phyloP scores from a whole-genome alignment of 1,140 invertebrate species.

The Wiebesia pumilae region DNA sequence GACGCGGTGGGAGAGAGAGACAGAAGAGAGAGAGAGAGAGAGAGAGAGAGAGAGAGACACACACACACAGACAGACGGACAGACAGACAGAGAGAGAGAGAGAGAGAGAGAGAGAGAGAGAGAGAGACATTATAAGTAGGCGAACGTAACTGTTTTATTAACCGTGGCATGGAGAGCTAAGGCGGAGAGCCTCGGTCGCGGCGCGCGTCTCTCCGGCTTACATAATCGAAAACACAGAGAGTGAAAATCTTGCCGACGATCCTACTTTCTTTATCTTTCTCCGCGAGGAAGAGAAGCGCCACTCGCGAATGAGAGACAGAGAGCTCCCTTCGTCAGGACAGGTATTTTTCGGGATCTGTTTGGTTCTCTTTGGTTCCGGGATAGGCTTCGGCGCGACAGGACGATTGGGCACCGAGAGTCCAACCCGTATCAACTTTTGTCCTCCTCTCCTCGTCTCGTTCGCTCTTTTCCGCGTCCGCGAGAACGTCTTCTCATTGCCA shows the following conservation, averaged over 20 bases:
- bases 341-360: neutral
- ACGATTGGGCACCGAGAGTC: no score
- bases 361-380: neutral
- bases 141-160: constrained; percentile 71
- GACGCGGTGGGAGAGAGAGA: neutral
- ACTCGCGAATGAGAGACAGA: neutral
- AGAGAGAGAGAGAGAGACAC: neutral
- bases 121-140: constrained; percentile 61
- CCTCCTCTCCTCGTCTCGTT: no score
- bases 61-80: no score
- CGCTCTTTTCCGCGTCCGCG: no score
- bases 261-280: constrained; percentile 60
- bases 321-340: neutral
- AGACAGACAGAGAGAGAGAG: neutral
- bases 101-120: constrained; percentile 10
- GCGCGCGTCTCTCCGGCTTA: constrained; percentile 57
- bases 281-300: neutral
- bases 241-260: constrained; percentile 69
- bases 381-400: no score
- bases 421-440: neutral
- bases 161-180: constrained; percentile 62
- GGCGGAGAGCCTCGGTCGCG: constrained; percentile 21
- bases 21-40: neutral
- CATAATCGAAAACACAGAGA: constrained; percentile 73
- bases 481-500: neutral